Base-by-base conservation (phyloP, 2,113 vertebrate species). In the Ammospiza caudacuta region DNA sequence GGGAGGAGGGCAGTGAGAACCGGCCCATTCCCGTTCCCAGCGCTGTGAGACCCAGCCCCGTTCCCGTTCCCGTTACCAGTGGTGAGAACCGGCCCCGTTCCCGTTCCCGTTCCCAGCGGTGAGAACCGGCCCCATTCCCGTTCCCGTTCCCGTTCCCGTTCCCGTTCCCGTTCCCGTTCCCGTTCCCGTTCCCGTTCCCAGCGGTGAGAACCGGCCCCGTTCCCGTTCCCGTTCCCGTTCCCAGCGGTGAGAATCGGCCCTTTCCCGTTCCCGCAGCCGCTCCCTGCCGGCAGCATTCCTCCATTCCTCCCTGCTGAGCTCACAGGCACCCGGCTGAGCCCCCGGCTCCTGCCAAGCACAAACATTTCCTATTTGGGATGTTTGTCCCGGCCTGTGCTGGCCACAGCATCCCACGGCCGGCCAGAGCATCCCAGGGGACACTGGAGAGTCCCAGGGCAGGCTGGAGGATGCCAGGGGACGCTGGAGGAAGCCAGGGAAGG, bases 351-450 rank as follows among this genome's bases (percentile, higher is more conserved):
- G 91, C 89, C 89, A 55, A 87, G 78, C 81, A 14, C 88, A 85
- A 73, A 95, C 94, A 90, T 92, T 85, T 68, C 95, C 94, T 85
- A 91, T 94, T 92, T 66, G 94, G 96, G 96, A 77, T 52, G 76
- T 58, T 9, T 11, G 55, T 6, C 35, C 80, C 1, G 2, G 44
- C 1, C 10, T 41, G 77, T 28, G 73, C 7, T 0, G 1, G 86
- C 52, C 16, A 2, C 23, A 61, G 35, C n/a, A 29, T n/a, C 52
- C 14, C 2, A 2, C 12, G 19, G 70, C 6, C 16, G 29, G 41
- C 1, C 37, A 68, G 41, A 49, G 49, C 51, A 17, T 44, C 22
- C 64, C 64, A 20, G 46, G 22, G 63, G 61, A 37, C 37, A 37
- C 37, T 37, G 37, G 37, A 37, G 37, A 10, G 10, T 37, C 37